phyloP scores from a whole-genome alignment of 2,888 invertebrate species.

The Ophion obscuratus region DNA sequence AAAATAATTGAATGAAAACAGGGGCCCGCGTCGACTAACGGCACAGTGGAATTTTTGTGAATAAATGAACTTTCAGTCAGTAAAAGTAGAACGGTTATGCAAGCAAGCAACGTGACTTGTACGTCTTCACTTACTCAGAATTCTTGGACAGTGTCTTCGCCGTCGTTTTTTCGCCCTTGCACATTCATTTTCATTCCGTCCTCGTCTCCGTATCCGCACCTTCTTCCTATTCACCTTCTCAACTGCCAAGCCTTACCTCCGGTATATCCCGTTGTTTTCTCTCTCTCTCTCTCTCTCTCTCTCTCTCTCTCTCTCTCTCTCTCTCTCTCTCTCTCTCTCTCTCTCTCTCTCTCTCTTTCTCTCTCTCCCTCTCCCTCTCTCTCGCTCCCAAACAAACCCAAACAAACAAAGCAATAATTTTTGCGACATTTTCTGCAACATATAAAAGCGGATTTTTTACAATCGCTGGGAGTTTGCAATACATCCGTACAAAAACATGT shows the following conservation, averaged over 20 bases:
- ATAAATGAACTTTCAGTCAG: background rate
- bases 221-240: background rate
- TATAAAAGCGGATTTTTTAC: too few species aligned
- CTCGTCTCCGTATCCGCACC: background rate
- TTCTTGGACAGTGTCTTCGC: background rate
- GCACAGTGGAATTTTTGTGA: background rate
- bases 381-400: too few species aligned
- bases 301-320: conserved; percentile 15
- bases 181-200: background rate
- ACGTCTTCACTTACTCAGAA: background rate
- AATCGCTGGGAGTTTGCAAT: too few species aligned
- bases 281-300: conserved; percentile 3
- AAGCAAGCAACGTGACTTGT: background rate
- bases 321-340: too few species aligned
- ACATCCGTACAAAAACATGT: too few species aligned
- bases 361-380: too few species aligned
- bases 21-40: background rate
- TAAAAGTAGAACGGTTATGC: background rate
- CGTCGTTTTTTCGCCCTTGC: background rate
- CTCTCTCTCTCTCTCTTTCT: too few species aligned
- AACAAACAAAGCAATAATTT: too few species aligned
- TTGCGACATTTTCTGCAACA: too few species aligned
- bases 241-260: background rate
- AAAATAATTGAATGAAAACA: background rate
- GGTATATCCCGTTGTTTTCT: background rate